Evolutionary conservation across 2,888 invertebrate genomes (phyloP).

Genomic region (Caenorhabditis plicata): DNA sequence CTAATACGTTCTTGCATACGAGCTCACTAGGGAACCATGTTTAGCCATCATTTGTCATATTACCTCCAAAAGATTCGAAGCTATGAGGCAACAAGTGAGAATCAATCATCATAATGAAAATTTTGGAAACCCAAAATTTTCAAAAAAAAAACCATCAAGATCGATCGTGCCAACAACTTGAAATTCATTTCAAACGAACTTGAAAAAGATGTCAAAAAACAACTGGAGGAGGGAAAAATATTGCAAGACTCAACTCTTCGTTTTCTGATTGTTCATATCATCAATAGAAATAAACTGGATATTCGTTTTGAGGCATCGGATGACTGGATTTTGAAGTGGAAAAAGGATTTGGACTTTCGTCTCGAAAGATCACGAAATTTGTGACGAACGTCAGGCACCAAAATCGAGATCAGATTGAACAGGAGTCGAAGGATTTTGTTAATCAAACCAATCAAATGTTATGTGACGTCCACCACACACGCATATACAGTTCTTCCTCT

Average conservation of each 20-base stretch:
- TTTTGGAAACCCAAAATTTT: too few relatives aligned
- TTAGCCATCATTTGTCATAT: too few relatives aligned
- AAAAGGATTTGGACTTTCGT: not conserved
- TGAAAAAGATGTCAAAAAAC: not conserved
- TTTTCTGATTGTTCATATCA: not conserved
- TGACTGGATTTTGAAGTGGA: not conserved
- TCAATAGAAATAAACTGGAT: not conserved
- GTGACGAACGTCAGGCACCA: too few relatives aligned
- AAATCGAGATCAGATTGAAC: too few relatives aligned
- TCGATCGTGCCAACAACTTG: too few relatives aligned
- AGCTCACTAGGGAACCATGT: too few relatives aligned
- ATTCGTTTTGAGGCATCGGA: not conserved
- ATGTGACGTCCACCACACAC: slow-evolving; percentile 6
- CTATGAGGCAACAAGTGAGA: too few relatives aligned
- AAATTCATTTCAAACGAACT: slow-evolving; percentile 1
- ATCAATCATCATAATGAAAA: too few relatives aligned
- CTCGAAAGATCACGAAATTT: slow-evolving; percentile 1
- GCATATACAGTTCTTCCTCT: slow-evolving; percentile 11
- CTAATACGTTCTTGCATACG: too few relatives aligned
- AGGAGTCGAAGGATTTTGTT: too few relatives aligned
- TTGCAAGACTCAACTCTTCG: slow-evolving; percentile 2
- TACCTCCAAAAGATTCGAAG: too few relatives aligned
- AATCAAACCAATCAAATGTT: slow-evolving; percentile 5
- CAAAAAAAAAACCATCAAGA: too few relatives aligned
- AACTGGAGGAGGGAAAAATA: not conserved